Percentiles rank a stretch among this genome's conserved stretches.
Conservation (phyloP, 2,113 vertebrate species). For the Scomber scombrus region DNA sequence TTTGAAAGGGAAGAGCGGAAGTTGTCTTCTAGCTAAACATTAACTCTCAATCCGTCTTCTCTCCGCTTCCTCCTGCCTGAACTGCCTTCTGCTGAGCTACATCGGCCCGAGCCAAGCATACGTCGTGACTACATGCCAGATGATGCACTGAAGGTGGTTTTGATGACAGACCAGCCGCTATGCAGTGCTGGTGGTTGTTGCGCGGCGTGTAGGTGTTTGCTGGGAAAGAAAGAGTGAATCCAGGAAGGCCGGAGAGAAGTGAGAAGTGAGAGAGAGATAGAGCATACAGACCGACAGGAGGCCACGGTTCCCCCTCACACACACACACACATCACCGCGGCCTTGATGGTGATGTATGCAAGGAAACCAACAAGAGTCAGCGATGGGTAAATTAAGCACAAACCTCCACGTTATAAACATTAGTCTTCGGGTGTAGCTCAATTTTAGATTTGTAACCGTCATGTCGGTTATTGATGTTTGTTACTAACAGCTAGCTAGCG, state of each 20-base stretch:
- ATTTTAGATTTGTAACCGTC: background rate
- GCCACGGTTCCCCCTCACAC: slow-evolving; percentile 86
- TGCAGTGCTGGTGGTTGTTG: slow-evolving; percentile 64
- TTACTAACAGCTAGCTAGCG: slow-evolving; percentile 36
- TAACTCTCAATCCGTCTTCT: background rate
- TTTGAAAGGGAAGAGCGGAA: slow-evolving; percentile 60
- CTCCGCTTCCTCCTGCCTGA: slow-evolving; percentile 58
- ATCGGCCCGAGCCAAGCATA: slow-evolving; percentile 49
- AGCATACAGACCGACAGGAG: slow-evolving; percentile 65
- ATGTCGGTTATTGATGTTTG: too few relatives aligned
- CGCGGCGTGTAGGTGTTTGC: slow-evolving; percentile 48
- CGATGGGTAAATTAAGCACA: slow-evolving; percentile 93
- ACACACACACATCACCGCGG: slow-evolving; percentile 92
- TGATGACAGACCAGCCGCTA: slow-evolving; percentile 64
- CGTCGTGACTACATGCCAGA: slow-evolving; percentile 52
- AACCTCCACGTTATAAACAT: background rate
- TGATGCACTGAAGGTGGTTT: slow-evolving; percentile 72
- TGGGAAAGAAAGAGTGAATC: slow-evolving; percentile 13
- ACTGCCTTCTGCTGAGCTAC: slow-evolving; percentile 61
- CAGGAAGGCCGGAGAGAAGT: slow-evolving; percentile 69
- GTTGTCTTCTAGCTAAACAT: slow-evolving; percentile 19
- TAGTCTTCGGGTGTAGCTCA: accelerated
- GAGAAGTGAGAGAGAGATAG: slow-evolving; percentile 38
- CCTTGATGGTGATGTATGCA: slow-evolving; percentile 99
- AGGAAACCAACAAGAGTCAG: slow-evolving; percentile 99